Conservation (phyloP, 1,140 invertebrate species). For the Drosophila sucinea region DNA sequence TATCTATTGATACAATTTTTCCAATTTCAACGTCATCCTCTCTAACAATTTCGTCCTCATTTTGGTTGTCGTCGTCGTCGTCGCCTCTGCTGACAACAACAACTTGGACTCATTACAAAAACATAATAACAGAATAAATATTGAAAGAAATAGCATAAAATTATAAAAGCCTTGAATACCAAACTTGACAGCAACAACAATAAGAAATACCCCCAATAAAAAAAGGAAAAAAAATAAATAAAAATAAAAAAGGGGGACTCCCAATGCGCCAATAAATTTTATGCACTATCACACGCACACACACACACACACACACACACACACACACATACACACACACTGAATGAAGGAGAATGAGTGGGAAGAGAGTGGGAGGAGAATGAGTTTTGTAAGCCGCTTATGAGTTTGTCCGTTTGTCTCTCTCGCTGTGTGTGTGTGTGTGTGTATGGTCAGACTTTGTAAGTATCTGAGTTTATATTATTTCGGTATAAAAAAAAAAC, state of each 20-base stretch:
- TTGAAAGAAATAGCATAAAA: conserved; percentile 81
- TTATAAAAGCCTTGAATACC: conserved; percentile 70
- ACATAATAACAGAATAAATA: conserved; percentile 81
- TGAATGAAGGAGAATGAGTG: conserved; percentile 25
- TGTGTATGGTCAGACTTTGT: conserved; percentile 62
- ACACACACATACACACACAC: conserved; percentile 37
- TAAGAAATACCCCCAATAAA: conserved; percentile 28
- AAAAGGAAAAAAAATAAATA: background rate
- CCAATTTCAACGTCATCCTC: conserved; percentile 73
- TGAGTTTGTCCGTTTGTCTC: conserved; percentile 27
- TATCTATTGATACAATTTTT: conserved; percentile 76
- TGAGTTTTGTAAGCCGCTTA: conserved; percentile 70
- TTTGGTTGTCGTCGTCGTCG: conserved; percentile 36
- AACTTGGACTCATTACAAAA: conserved; percentile 73
- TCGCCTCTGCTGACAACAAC: conserved; percentile 40
- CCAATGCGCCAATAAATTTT: conserved; percentile 77
- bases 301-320: conserved; percentile 36
- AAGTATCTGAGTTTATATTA: conserved; percentile 64
- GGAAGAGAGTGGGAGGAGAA: conserved; percentile 7
- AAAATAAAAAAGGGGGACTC: conserved; percentile 37
- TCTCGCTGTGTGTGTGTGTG: conserved; percentile 24
- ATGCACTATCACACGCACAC: conserved; percentile 72
- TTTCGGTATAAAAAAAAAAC: conserved; percentile 61
- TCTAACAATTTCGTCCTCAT: conserved; percentile 58
- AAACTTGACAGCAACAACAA: conserved; percentile 63